Evolutionary conservation across 2,113 vertebrate genomes (phyloP), one percentile per base, ranked within the genome.

Genomic region (Myrmecobius fasciatus): DNA sequence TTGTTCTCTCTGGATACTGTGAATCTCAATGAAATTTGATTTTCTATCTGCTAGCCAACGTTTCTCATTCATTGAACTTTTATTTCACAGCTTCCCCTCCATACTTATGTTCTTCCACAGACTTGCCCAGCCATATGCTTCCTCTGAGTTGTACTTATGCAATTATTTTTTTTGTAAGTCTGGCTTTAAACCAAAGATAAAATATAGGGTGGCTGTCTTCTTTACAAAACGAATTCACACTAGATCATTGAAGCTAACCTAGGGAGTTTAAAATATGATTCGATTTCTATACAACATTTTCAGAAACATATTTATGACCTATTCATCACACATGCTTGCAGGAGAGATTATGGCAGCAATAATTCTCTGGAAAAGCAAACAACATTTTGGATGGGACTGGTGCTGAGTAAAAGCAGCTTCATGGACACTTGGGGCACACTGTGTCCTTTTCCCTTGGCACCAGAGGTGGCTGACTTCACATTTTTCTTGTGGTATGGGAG

Each of bases 311-410:
- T 53, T 93, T 94, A 92, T 89, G 52, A 4, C 49, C 36, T 97
- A 89, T 91, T 95, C 91, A 93, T 47, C 56, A 48, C 47, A 48
- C n/a, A 88, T 25, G 31, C 52, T 54, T 92, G 94, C 67, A 91
- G 83, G 31, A 92, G 52, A 93, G 47, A 83, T 93, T 92, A 60
- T 91, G 49, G 8, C 47, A 20, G 25, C 67, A 91, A 93, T 89
- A 95, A 89, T 91, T 89, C 90, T 94, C 67, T 91, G 92, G 48
- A 91, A 56, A 11, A n/a, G 47, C 53, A 46, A 75, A 95, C 92
- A 95, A 25, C 28, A 89, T 3, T 12, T 8, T 92, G 52, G 43
- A 90, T 43, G 8, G 36, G 94, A 28, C 28, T 89, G 52, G 25
- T 83, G 94, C 49, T 91, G 90, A 95, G 52, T 47, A n/a, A 31